phyloP scores from a whole-genome alignment of 2,113 vertebrate species.

The Engystomops pustulosus region DNA sequence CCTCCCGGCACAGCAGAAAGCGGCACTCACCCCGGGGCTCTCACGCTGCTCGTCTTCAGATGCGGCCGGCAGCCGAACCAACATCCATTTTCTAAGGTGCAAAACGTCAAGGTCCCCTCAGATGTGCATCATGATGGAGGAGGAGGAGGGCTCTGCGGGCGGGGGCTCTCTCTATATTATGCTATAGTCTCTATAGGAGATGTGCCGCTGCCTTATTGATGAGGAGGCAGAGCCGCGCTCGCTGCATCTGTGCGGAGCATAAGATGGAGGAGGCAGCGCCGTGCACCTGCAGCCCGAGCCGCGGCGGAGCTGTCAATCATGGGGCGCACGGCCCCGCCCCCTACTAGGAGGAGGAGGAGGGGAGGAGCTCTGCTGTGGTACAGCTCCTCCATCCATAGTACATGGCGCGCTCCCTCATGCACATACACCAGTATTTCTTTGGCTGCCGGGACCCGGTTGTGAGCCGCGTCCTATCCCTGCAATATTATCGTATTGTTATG shows the following conservation, averaged over 20 bases:
- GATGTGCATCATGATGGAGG: conserved; percentile 24
- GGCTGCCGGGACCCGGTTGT: too few species aligned
- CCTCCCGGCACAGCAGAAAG: background rate
- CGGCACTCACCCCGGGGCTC: conserved; percentile 32
- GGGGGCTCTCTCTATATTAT: too few species aligned
- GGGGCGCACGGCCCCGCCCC: too few species aligned
- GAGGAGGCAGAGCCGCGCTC: background rate
- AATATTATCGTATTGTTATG: too few species aligned
- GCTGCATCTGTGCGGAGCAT: conserved; percentile 42
- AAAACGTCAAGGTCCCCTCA: conserved; percentile 16
- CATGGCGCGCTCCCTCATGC: too few species aligned
- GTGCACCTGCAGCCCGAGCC: background rate
- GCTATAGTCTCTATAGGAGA: too few species aligned
- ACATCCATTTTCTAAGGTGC: conserved; percentile 35
- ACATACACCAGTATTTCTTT: too few species aligned
- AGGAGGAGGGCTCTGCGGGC: background rate
- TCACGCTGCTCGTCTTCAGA: conserved; percentile 13
- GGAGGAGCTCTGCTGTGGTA: too few species aligned
- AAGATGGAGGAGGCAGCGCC: background rate
- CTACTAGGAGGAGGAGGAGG: too few species aligned
- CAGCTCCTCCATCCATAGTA: too few species aligned
- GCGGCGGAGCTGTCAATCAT: conserved; percentile 35
- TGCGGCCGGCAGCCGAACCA: background rate
- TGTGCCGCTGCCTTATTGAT: background rate
- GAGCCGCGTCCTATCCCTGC: too few species aligned